Percentiles rank a stretch among this genome's conserved stretches.
These are phyloP conservation scores for Agrotis segetum DNA, from an alignment of 2,888 invertebrate genomes.

Conservation along the genomic window DNA sequence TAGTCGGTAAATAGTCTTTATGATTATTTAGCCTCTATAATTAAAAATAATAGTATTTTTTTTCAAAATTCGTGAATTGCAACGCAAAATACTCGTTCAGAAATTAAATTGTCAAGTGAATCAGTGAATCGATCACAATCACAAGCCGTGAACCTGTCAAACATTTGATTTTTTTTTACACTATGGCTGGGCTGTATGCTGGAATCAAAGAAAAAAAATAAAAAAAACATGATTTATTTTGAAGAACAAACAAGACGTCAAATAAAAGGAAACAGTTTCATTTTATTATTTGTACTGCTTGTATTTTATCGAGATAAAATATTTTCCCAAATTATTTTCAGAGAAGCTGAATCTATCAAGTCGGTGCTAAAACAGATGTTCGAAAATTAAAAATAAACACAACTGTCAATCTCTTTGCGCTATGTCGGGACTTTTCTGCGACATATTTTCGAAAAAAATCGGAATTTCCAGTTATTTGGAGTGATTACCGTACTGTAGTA, in stretches of 20 bases:
- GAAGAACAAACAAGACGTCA: no score
- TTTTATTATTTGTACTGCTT: background rate
- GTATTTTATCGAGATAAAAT: background rate
- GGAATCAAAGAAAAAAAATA: background rate
- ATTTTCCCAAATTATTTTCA: background rate
- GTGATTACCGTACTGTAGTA: slow-evolving; percentile 72
- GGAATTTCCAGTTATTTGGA: slow-evolving; percentile 67
- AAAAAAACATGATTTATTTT: background rate
- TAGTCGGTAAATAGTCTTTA: background rate
- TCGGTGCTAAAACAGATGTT: slow-evolving; percentile 56
- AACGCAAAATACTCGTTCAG: slow-evolving; percentile 40
- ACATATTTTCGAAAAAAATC: slow-evolving; percentile 76
- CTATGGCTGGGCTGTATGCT: background rate
- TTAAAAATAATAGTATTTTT: background rate
- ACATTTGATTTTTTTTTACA: slow-evolving; percentile 1
- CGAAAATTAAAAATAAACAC: slow-evolving; percentile 66
- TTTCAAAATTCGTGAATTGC: slow-evolving; percentile 42
- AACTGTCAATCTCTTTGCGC: slow-evolving; percentile 74
- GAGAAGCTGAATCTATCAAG: slow-evolving; percentile 24
- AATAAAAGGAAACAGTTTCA: no score
- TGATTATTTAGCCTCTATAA: slow-evolving; percentile 18
- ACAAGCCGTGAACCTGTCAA: slow-evolving; percentile 6
- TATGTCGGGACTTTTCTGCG: slow-evolving; percentile 76
- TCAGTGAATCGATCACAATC: slow-evolving; percentile 14
- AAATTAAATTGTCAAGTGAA: slow-evolving; percentile 37